Percentiles rank a stretch among this genome's conserved stretches.
phyloP scores from a whole-genome alignment of 2,113 vertebrate species.

The Alouatta palliata region DNA sequence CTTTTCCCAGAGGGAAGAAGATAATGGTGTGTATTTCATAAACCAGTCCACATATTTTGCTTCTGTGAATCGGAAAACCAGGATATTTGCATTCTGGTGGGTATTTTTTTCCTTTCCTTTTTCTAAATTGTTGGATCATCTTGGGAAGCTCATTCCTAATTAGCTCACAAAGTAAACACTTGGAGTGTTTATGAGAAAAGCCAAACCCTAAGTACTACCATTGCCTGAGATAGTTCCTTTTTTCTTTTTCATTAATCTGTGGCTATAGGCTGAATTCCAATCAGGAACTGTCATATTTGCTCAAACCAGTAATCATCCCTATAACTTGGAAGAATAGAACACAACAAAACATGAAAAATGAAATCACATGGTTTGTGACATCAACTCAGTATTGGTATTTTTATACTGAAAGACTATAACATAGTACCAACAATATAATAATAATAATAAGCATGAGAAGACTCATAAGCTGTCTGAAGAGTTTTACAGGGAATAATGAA shows the following conservation, averaged over 20 bases:
- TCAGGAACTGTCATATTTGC: accelerated
- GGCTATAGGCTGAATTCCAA: accelerated
- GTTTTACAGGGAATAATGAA: background rate
- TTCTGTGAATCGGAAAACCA: background rate
- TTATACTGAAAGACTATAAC: background rate
- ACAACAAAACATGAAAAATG: background rate
- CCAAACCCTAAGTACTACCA: background rate
- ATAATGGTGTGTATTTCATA: background rate
- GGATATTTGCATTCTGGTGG: accelerated
- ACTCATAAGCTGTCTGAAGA: accelerated
- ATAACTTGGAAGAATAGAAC: background rate
- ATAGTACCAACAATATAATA: too few species aligned
- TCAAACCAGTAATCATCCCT: accelerated
- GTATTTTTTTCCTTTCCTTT: accelerated
- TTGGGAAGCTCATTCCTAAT: background rate
- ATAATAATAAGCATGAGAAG: background rate
- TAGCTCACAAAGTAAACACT: background rate
- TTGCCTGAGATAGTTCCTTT: accelerated
- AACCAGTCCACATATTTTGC: background rate
- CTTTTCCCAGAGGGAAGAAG: accelerated
- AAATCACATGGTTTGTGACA: background rate
- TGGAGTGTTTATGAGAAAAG: background rate
- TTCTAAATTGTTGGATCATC: accelerated
- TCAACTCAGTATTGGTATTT: background rate
- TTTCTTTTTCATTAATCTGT: background rate